phyloP scores from a whole-genome alignment of 2,113 vertebrate species.

The Puntigrus tetrazona region DNA sequence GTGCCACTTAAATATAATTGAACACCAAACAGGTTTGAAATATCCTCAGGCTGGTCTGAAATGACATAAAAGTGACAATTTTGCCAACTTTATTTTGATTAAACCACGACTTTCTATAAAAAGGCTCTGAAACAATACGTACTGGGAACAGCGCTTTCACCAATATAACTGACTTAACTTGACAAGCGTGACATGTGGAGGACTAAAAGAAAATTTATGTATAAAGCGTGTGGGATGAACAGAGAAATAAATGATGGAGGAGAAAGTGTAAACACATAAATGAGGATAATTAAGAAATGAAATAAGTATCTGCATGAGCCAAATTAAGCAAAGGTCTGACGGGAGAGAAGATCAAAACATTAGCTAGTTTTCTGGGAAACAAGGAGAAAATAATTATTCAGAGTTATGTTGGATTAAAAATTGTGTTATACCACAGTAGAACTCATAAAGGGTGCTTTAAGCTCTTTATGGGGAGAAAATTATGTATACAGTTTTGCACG shows the following conservation, averaged over 20 bases:
- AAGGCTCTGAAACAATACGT: background rate
- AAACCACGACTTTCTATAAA: background rate
- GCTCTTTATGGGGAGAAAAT: conserved; percentile 12
- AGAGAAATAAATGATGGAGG: background rate
- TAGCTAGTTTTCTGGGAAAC: conserved; percentile 6
- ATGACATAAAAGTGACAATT: conserved; percentile 24
- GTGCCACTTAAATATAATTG: conserved; percentile 33
- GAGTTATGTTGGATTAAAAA: background rate
- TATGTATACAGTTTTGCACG: conserved; percentile 29
- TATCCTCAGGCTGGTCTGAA: background rate
- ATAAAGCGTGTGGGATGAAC: conserved; percentile 21
- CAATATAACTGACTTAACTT: background rate
- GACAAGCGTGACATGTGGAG: background rate
- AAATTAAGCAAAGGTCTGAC: conserved; percentile 19
- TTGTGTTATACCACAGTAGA: background rate
- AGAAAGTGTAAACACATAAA: conserved; percentile 31
- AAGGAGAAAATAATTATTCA: background rate
- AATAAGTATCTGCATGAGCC: background rate
- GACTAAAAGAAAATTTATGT: background rate
- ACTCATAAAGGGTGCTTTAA: conserved; percentile 16
- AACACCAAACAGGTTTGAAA: conserved; percentile 18
- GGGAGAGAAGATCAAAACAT: background rate
- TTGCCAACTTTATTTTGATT: conserved; percentile 4
- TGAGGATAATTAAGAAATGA: conserved; percentile 36
- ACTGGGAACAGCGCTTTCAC: background rate